phyloP scores from a whole-genome alignment of 2,888 invertebrate genomes.

The Cheilosia soror region DNA sequence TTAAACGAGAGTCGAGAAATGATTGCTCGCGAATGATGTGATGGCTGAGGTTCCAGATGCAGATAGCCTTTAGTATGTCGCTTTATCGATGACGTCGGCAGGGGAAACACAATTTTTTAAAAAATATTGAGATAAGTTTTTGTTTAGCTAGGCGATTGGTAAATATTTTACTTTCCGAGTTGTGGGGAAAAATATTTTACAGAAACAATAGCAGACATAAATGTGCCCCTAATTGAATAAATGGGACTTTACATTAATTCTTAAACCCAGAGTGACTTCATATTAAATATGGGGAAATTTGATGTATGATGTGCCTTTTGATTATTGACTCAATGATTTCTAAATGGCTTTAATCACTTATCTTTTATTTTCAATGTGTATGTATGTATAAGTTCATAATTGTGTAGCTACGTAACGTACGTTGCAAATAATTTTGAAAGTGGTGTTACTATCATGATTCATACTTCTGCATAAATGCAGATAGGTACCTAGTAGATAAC shows the following conservation, averaged over 20 bases:
- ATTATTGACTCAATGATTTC: background rate
- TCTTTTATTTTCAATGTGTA: no score
- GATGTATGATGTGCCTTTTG: background rate
- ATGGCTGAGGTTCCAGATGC: slow-evolving; percentile 5
- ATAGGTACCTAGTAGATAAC: no score
- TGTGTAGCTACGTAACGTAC: no score
- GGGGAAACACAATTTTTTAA: slow-evolving; percentile 43
- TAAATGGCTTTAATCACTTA: background rate
- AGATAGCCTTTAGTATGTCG: slow-evolving; percentile 30
- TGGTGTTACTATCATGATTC: no score
- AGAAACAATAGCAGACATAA: background rate
- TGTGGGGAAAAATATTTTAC: background rate
- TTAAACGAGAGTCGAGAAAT: background rate
- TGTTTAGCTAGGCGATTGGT: background rate
- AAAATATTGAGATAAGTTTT: slow-evolving; percentile 19
- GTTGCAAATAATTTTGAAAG: no score
- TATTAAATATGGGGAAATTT: background rate
- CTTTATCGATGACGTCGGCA: slow-evolving; percentile 28
- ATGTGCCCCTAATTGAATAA: background rate
- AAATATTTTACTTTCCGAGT: background rate
- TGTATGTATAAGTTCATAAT: no score
- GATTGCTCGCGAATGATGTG: slow-evolving; percentile 21
- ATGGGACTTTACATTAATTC: slow-evolving; percentile 37
- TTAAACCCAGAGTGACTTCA: background rate
- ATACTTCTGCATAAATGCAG: no score